These are phyloP conservation scores for Chrysopa pallens DNA, from an alignment of 1,140 invertebrate species.

Conservation along the genomic window DNA sequence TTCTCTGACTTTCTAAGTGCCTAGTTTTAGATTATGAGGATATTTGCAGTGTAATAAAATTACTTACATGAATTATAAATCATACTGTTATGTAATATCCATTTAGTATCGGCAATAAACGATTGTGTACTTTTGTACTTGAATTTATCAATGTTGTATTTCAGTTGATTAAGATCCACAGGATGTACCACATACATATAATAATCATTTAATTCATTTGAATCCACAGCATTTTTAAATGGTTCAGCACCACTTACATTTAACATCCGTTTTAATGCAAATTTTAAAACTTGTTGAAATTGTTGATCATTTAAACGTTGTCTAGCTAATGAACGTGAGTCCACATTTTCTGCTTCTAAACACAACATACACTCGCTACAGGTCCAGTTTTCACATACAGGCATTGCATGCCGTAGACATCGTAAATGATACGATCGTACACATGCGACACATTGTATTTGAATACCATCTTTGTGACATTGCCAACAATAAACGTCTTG, in stretches of 20 bases:
- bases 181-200: conserved; percentile 65
- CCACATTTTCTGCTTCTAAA: conserved; percentile 51
- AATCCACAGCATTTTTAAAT: conserved; percentile 56
- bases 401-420: conserved; percentile 41
- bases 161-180: conserved; percentile 61
- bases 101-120: conserved; percentile 75
- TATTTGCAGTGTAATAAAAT: not conserved
- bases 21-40: no score
- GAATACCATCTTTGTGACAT: conserved; percentile 52
- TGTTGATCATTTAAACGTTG: conserved; percentile 49
- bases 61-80: conserved; percentile 71
- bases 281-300: conserved; percentile 53
- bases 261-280: conserved; percentile 55
- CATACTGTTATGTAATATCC: conserved; percentile 84
- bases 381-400: conserved; percentile 48
- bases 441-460: conserved; percentile 59
- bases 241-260: conserved; percentile 49
- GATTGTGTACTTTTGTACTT: conserved; percentile 79
- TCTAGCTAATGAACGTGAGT: conserved; percentile 48
- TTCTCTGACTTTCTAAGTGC: no score
- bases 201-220: conserved; percentile 48
- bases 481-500: conserved; percentile 77
- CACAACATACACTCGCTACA: conserved; percentile 74
- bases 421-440: conserved; percentile 68
- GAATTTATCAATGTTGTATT: conserved; percentile 57